Base-by-base conservation (phyloP, 2,888 invertebrate genomes). In the Agonopterix subpropinquella region DNA sequence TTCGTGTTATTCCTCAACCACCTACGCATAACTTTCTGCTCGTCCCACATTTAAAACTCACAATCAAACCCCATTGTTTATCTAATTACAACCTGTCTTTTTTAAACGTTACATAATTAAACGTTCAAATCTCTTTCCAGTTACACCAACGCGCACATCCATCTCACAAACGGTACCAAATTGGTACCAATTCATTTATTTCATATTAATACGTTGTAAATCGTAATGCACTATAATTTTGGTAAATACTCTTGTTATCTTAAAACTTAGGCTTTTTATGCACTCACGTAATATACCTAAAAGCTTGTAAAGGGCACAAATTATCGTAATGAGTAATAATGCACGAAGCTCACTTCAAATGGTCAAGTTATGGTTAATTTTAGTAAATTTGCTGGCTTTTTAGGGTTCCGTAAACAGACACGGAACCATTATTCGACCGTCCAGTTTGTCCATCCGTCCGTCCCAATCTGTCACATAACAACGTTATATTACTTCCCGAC, bases 301-400 rank as follows among this genome's bases (percentile, higher is more conserved):
- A 39, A 39, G 39, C 39, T 28, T 11, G 11, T 58, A 59, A 53
- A 59, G 61, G 59, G 64, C 58, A 54, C 63, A 69, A 79, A 86
- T 85, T 85, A 84, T 72, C 71, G 73, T 85, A 84, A 86, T 85
- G 74, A 83, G 80, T 67, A 78, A 79, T 80, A 76, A 80, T 77
- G 81, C 80, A 80, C 77, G 82, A 80, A 80, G 81, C 82, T 78
- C 78, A 79, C 76, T 71, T 44, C 77, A 74, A 76, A 78, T 78
- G 77, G 73, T 73, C 70, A 77, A 74, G 70, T 68, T 74, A 76
- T 69, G 70, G 71, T 68, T 70, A 64, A 54, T 62, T 64, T 70
- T 66, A 72, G 71, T 67, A 61, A 77, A 80, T 77, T 82, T 79
- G 64, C 63, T 65, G 57, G 67, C 65, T 62, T 73, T 78, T 28